Evolutionary conservation across 30 jellyfish, hydroid and myxozoan species (phyloP).

Genomic region (Pseudorhiza aurosa): DNA sequence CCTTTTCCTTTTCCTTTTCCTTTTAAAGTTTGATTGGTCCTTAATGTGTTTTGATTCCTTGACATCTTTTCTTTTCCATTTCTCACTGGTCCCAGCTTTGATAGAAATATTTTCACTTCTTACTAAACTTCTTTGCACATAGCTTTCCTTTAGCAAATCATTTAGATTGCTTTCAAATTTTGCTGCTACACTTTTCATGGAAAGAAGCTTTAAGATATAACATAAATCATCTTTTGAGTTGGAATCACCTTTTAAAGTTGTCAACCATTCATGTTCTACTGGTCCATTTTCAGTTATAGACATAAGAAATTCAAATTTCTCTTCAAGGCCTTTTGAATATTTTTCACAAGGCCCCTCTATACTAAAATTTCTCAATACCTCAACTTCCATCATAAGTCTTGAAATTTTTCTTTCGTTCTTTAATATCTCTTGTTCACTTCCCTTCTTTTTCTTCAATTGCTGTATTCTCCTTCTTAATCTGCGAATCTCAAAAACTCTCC

Average conservation of each 20-base stretch:
- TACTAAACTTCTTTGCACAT: not conserved
- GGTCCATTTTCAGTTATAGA: not conserved
- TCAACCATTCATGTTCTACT: not conserved
- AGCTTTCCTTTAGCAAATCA: not conserved
- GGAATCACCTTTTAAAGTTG: not conserved
- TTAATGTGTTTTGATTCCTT: not conserved
- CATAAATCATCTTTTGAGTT: not conserved
- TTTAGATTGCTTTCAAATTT: not conserved
- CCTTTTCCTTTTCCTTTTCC: not conserved
- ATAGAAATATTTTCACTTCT: not conserved
- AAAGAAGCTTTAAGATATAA: not conserved
- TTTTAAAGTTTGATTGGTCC: not conserved
- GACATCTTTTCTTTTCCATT: not conserved
- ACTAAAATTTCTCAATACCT: slow-evolving; percentile 7
- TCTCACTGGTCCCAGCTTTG: not conserved
- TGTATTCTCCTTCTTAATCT: slow-evolving; percentile 19
- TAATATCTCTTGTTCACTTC: slow-evolving; percentile 27
- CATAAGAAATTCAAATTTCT: not conserved
- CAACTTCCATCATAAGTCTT: slow-evolving; percentile 4
- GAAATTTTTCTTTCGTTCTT: slow-evolving; percentile 46
- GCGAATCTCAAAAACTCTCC: slow-evolving; percentile 50
- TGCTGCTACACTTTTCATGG: not conserved
- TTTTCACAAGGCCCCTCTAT: not conserved
- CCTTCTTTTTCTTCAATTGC: slow-evolving; percentile 26
- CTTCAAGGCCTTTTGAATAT: not conserved